phyloP scores from a whole-genome alignment of 2,113 vertebrate species.

The Columba livia region DNA sequence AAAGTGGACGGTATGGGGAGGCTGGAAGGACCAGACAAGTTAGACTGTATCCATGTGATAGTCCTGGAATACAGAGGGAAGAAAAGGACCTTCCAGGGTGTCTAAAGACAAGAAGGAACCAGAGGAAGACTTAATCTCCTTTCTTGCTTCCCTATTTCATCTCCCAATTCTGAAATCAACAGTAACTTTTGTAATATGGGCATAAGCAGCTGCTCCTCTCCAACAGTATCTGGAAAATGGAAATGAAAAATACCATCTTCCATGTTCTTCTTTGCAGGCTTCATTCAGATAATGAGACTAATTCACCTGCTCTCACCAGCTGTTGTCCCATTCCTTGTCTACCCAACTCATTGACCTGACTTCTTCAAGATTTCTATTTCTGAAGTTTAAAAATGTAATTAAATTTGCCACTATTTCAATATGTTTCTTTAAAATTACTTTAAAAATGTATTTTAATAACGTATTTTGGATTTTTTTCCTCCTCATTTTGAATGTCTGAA shows the following conservation, averaged over 20 bases:
- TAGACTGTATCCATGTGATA: not conserved
- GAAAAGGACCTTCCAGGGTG: not conserved
- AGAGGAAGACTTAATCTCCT: not conserved
- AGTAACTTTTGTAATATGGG: not conserved
- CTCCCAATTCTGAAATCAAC: not conserved
- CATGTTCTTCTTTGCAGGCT: not conserved
- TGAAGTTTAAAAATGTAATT: not conserved
- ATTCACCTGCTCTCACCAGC: not conserved
- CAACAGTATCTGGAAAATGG: not conserved
- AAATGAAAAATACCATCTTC: not conserved
- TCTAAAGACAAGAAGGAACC: not conserved
- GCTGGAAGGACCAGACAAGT: not conserved
- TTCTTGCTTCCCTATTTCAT: not conserved
- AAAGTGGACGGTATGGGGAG: not conserved
- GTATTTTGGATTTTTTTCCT: not conserved
- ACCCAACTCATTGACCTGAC: not conserved
- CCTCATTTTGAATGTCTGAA: not conserved
- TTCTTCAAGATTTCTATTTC: not conserved
- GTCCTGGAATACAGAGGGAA: not conserved
- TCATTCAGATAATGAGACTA: not conserved
- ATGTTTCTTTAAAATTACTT: not conserved
- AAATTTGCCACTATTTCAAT: not conserved
- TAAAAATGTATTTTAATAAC: not conserved
- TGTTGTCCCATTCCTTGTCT: not conserved
- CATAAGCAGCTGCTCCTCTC: not conserved